phyloP scores from a whole-genome alignment of 1,140 invertebrate species.

The Myzus persicae region DNA sequence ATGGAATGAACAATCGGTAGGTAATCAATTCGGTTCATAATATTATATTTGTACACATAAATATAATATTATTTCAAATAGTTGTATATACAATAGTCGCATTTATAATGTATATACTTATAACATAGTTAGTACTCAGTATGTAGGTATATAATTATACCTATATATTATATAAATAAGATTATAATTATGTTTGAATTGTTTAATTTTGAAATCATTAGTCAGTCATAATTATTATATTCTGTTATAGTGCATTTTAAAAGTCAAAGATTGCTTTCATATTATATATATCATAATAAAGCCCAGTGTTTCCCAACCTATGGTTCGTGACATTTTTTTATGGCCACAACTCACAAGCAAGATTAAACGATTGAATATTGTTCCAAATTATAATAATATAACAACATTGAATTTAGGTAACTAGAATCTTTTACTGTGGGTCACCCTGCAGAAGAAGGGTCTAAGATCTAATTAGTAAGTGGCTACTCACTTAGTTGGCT shows the following conservation, averaged over 20 bases:
- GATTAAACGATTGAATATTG: not conserved
- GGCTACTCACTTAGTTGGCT: no score
- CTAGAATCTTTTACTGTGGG: no score
- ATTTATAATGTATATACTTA: no score
- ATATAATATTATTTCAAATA: not conserved
- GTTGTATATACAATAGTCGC: not conserved
- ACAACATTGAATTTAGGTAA: no score
- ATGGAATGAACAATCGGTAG: not conserved
- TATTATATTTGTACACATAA: not conserved
- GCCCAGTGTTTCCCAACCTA: not conserved
- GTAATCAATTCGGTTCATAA: not conserved
- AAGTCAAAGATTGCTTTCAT: not conserved
- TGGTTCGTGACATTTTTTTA: not conserved
- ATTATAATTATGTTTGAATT: not conserved
- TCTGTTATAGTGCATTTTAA: not conserved
- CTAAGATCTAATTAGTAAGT: not conserved
- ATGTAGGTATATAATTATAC: not conserved
- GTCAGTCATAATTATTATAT: not conserved
- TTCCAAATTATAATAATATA: not conserved
- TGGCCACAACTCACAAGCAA: not conserved
- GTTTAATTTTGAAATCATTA: not conserved
- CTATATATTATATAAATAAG: no score
- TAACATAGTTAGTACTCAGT: no score
- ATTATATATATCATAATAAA: not conserved
- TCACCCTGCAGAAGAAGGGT: not conserved